These are phyloP conservation scores for Eira barbara DNA, from an alignment of 2,113 vertebrate genomes.

Conservation along the genomic window DNA sequence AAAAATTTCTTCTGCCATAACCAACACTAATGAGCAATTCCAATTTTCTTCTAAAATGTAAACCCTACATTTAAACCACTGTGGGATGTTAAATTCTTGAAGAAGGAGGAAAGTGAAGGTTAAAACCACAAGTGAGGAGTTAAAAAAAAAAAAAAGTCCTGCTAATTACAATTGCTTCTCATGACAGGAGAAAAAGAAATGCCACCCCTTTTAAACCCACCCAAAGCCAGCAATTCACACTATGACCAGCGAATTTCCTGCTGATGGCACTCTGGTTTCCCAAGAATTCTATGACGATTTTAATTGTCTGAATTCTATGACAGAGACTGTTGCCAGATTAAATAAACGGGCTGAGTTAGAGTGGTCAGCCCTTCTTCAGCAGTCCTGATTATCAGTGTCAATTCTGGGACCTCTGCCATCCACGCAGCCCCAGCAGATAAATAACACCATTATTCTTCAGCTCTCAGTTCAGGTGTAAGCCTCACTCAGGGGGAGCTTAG, in stretches of 20 bases:
- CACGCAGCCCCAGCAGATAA: background rate
- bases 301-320: background rate
- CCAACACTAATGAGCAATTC: background rate
- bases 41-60: background rate
- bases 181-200: background rate
- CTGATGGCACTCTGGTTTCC: background rate
- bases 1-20: background rate
- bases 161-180: background rate
- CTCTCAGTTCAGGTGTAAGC: slow-evolving; percentile 20
- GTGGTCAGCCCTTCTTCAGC: background rate
- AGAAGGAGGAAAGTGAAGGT: background rate
- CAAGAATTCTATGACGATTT: background rate
- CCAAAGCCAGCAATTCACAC: background rate
- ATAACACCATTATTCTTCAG: slow-evolving; percentile 45
- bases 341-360: slow-evolving; percentile 22
- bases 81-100: background rate
- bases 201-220: background rate
- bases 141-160: background rate
- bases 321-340: background rate
- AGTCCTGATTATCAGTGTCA: background rate
- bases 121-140: background rate
- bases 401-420: slow-evolving; percentile 19
- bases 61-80: background rate
- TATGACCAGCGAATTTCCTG: background rate
- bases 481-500: background rate